phyloP scores from a whole-genome alignment of 2,113 vertebrate species.

The Candoia aspera region DNA sequence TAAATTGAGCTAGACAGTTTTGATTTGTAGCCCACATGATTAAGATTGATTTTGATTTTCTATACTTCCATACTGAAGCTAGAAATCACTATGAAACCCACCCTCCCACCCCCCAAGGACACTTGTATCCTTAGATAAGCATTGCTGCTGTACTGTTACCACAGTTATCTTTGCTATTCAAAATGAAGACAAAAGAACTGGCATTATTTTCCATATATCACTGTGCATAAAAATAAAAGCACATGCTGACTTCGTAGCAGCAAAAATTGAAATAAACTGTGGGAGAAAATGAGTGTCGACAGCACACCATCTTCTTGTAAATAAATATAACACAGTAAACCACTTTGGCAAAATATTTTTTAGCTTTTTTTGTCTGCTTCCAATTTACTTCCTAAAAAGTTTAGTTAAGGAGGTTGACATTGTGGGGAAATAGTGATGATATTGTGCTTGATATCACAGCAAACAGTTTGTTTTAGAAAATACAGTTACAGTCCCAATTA shows the following conservation, averaged over 20 bases:
- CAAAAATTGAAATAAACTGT: constrained; percentile 22
- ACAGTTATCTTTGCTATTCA: rapidly evolving
- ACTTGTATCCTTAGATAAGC: neutral
- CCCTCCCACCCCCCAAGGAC: neutral
- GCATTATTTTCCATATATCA: neutral
- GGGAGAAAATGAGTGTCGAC: rapidly evolving
- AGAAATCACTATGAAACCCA: neutral
- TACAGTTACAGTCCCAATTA: neutral
- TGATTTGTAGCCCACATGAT: neutral
- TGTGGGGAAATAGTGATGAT: neutral
- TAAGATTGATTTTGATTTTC: neutral
- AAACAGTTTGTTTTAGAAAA: neutral
- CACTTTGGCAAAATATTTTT: neutral
- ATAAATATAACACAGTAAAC: neutral
- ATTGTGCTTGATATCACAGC: neutral
- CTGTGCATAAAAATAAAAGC: neutral
- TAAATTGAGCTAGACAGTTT: neutral
- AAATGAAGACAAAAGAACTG: constrained; percentile 1
- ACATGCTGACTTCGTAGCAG: neutral
- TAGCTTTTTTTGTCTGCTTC: neutral
- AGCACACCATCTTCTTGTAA: neutral
- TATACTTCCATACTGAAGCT: neutral
- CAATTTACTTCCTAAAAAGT: neutral
- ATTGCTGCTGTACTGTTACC: neutral
- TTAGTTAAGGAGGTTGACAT: neutral